phyloP scores from a whole-genome alignment of 2,888 invertebrate species.

The Ornithoptera alexandrae region DNA sequence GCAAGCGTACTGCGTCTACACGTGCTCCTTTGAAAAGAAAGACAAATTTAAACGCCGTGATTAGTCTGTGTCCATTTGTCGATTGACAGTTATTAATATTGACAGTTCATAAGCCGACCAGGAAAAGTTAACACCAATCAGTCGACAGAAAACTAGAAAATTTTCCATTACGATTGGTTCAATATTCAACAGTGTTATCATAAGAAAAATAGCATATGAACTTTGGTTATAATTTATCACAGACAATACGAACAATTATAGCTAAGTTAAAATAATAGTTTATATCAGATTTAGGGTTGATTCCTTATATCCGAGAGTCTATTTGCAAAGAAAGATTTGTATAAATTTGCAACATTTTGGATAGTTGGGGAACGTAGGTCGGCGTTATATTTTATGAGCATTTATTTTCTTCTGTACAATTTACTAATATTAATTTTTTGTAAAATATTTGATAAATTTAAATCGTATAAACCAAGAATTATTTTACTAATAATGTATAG shows the following conservation, averaged over 20 bases:
- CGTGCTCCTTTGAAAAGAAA: conserved; percentile 74
- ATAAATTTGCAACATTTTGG: too few species aligned
- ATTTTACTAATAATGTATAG: too few species aligned
- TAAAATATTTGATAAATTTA: too few species aligned
- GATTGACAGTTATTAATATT: conserved; percentile 29
- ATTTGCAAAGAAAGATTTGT: too few species aligned
- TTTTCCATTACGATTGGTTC: conserved; percentile 15
- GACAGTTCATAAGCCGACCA: conserved; percentile 25
- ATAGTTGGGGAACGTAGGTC: too few species aligned
- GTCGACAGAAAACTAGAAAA: not conserved
- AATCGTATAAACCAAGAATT: too few species aligned
- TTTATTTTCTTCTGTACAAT: too few species aligned
- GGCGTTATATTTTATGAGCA: too few species aligned
- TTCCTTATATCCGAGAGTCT: too few species aligned
- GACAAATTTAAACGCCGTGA: conserved; percentile 38
- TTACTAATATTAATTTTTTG: too few species aligned
- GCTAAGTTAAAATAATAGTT: not conserved
- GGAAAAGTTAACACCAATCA: conserved; percentile 20
- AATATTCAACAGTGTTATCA: conserved; percentile 4
- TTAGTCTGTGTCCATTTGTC: conserved; percentile 23
- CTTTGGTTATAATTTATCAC: not conserved
- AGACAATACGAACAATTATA: not conserved
- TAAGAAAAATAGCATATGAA: not conserved
- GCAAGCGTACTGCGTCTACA: conserved; percentile 72
- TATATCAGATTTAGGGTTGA: too few species aligned